Evolutionary conservation across 2,888 invertebrate species (phyloP), one percentile per base, ranked within the genome.

Genomic region (Lithophane socia): DNA sequence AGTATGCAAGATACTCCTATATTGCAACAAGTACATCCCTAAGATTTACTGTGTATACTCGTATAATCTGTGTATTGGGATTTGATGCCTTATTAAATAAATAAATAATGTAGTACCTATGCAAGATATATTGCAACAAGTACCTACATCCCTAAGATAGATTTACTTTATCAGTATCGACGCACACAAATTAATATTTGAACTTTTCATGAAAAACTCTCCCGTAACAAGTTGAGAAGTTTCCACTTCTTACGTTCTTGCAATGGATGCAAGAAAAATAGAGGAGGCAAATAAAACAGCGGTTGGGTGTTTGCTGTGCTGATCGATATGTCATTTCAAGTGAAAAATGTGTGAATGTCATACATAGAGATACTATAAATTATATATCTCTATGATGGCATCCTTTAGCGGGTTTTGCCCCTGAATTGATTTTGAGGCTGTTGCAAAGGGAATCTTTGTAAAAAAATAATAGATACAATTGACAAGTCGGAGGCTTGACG

Each of bases 151-250:
- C 16, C 0, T 72, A 63, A 75, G 71, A 75, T 61, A 67, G 47
- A 78, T 77, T 75, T 66, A 75, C 56, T 78, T 85, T 54, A 64
- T 66, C 74, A 84, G 58, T 75, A 82, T 82, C n/a, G 68, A 73
- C 69, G 56, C 61, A 58, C 75, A 76, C 75, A 83, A 86, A 84
- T 85, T 84, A 85, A 85, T 85, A 77, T 78, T 78, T 86, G 77
- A 80, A 85, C 85, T 75, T 87, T 87, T 85, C 64, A 80, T 87
- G 82, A 78, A 76, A 81, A 85, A 71, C 68, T 74, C 42, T n/a
- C n/a, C n/a, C 61, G 16, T 65, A 67, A 75, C 69, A 77, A 63
- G 68, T 56, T 77, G 44, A 72, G 44, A 64, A 83, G 63, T 81
- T 73, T 65, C 54, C 44, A 37, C 47, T 24, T 73, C 63, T 68